A percentile compares a stretch with the other conserved stretches of the same genome.
These are phyloP conservation scores for Psittacula derbiana DNA, from an alignment of 2,797 vertebrate genomes.

Conservation along the genomic window DNA sequence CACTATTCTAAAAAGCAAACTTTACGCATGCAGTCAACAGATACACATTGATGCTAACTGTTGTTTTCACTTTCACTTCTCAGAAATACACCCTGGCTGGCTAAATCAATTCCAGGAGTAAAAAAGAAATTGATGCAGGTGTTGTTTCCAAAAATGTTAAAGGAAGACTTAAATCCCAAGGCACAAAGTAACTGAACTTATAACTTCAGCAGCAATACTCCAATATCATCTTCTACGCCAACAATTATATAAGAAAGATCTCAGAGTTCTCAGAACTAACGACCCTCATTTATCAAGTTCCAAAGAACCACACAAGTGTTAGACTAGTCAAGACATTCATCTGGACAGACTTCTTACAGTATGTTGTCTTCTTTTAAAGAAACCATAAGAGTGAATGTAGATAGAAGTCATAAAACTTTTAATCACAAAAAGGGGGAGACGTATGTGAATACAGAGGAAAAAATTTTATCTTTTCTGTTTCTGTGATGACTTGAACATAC, in stretches of 20 bases:
- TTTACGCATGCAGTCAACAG: background rate
- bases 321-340: background rate
- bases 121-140: background rate
- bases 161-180: background rate
- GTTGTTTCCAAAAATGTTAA: background rate
- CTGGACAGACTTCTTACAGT: background rate
- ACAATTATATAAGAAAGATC: background rate
- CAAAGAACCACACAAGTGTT: background rate
- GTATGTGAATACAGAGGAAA: background rate
- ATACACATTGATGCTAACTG: background rate
- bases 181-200: background rate
- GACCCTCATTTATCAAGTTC: background rate
- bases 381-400: fast-evolving
- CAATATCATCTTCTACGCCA: background rate
- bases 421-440: background rate
- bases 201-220: background rate
- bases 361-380: background rate
- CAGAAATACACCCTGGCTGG: background rate
- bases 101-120: background rate
- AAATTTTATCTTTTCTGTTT: background rate
- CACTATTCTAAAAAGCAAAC: background rate
- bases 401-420: background rate
- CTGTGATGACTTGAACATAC: background rate
- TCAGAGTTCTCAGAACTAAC: background rate
- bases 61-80: background rate